Evolutionary conservation across 2,113 vertebrate genomes (phyloP).

Genomic region (Arothron firmamentum): DNA sequence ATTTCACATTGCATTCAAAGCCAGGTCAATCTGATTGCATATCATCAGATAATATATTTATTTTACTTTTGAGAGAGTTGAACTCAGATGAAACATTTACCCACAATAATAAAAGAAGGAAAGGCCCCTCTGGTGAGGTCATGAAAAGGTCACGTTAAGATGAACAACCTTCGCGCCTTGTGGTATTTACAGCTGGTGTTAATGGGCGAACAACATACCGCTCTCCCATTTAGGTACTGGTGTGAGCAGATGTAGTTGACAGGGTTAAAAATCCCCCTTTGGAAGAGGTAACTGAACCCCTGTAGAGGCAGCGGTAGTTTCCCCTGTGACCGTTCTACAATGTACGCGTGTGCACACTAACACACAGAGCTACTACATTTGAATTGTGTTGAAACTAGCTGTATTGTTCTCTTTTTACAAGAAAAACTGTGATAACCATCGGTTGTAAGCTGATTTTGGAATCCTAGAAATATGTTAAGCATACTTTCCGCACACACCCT

Average conservation of each 20-base stretch:
- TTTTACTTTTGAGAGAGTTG: background rate
- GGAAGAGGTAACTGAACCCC: conserved; percentile 47
- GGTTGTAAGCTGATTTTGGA: conserved; percentile 3
- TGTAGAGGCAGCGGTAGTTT: conserved; percentile 19
- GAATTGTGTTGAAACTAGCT: background rate
- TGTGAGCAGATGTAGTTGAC: conserved; percentile 48
- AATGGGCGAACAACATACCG: conserved; percentile 28
- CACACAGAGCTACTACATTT: conserved; percentile 11
- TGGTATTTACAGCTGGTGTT: conserved; percentile 5
- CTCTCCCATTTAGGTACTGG: conserved; percentile 21
- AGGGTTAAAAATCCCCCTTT: conserved; percentile 46
- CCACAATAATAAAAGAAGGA: too few relatives aligned
- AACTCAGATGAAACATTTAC: background rate
- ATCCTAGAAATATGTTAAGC: background rate
- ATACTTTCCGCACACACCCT: background rate
- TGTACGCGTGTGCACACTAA: conserved; percentile 12
- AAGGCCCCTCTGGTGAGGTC: too few relatives aligned
- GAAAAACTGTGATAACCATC: conserved; percentile 22
- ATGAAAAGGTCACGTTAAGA: conserved; percentile 4
- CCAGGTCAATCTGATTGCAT: background rate
- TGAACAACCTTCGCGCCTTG: background rate
- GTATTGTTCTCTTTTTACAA: conserved; percentile 23
- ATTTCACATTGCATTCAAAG: background rate
- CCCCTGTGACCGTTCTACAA: conserved; percentile 34
- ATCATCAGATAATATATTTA: background rate